phyloP scores from a whole-genome alignment of 2,888 invertebrate species.

The Helicoverpa assulta region DNA sequence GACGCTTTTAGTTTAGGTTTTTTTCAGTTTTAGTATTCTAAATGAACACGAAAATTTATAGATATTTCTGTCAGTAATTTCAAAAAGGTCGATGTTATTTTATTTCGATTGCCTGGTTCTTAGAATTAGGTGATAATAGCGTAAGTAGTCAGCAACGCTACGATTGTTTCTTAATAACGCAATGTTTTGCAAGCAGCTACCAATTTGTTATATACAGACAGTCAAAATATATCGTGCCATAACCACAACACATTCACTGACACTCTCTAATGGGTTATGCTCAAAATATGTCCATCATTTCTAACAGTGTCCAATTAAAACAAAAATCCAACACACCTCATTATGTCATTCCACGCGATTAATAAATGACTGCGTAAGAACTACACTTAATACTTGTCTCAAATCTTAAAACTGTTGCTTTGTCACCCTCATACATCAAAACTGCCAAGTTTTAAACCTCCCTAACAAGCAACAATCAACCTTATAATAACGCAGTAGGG shows the following conservation, averaged over 20 bases:
- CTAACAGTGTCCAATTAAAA: conserved; percentile 73
- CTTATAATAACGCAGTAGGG: conserved; percentile 18
- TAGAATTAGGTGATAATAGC: no score
- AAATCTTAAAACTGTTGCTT: conserved; percentile 78
- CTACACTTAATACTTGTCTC: conserved; percentile 82
- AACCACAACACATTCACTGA: conserved; percentile 44
- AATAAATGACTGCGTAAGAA: conserved; percentile 73
- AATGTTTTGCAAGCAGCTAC: conserved; percentile 17
- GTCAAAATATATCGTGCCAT: conserved; percentile 1
- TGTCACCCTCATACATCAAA: conserved; percentile 74
- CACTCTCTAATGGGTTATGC: conserved; percentile 44
- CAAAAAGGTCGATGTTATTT: no score
- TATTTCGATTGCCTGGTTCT: no score
- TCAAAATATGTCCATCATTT: conserved; percentile 61
- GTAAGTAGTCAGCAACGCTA: no score
- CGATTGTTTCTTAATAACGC: background rate
- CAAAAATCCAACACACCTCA: conserved; percentile 74
- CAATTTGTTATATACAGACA: conserved; percentile 17
- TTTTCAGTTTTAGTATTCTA: no score
- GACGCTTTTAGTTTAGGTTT: no score
- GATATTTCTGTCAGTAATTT: no score
- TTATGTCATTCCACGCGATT: conserved; percentile 85
- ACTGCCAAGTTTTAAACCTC: conserved; percentile 34
- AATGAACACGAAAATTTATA: no score
- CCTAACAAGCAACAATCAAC: conserved; percentile 36